Evolutionary conservation across 2,113 vertebrate species (phyloP), one percentile per base, ranked within the genome.

Genomic region (Rhodinocichla rosea): DNA sequence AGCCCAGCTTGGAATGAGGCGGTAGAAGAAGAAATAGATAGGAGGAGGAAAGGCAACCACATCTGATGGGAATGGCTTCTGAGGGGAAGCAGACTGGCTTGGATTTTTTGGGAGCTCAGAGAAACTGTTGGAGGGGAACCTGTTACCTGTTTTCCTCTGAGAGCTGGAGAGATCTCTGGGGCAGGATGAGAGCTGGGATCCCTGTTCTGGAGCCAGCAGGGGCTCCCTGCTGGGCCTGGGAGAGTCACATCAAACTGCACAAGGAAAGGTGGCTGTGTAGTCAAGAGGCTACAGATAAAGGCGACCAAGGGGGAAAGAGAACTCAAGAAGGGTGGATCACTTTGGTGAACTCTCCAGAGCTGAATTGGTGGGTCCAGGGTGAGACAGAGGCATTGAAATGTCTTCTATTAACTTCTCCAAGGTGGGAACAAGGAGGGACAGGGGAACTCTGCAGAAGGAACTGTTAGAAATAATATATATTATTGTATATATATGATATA

Each of bases 261-360:
- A 28, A 50, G 9, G 30, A 50, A 44, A 76, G 63, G 4, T 7
- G 15, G 7, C 26, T 19, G 14, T 44, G 32, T 1, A 1, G 11
- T 6, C 33, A 15, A 33, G 33, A 89, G 40, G 39, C 7, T 55
- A 2, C 15, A 53, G 28, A 2, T 32, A 21, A 75, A 80, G 33
- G 17, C 8, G 59, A 1, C 10, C 24, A 7, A 40, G 32, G 52
- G 12, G 15, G 53, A 52, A 32, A 73, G n/a, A 30, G 28, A 15
- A 1, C 0, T 4, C 64, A 68, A 11, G 47, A 39, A 42, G 8
- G 2, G 30, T 33, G 42, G 24, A 7, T 68, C 0, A 0, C 8
- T 63, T 82, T 47, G 30, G 10, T 75, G 44, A 19, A 3, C 20
- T 37, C 49, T 87, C 13, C 33, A 64, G 77, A 64, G 17, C 13